A percentile compares a stretch with the other conserved stretches of the same genome.
Conservation (phyloP, 2,888 invertebrate species). For the Drosophila antonietae region DNA sequence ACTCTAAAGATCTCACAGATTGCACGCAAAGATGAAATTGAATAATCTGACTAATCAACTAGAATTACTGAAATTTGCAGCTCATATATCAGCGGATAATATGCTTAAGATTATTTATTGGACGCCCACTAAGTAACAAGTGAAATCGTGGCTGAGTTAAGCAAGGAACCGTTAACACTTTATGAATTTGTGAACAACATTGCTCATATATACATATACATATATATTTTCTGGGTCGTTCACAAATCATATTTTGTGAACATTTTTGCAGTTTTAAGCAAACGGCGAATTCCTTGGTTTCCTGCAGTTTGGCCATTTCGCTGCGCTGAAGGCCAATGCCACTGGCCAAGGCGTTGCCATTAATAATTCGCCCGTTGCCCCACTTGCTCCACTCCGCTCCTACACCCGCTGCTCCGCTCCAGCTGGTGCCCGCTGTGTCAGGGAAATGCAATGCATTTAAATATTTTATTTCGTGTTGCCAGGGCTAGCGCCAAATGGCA, state of each 20-base stretch:
- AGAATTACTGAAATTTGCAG: background rate
- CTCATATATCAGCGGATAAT: background rate
- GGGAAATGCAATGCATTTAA: slow-evolving; percentile 61
- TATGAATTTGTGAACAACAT: background rate
- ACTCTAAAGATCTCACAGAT: background rate
- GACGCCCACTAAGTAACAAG: background rate
- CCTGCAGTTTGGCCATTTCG: slow-evolving; percentile 34
- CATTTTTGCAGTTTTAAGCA: slow-evolving; percentile 17
- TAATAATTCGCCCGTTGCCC: slow-evolving; percentile 40
- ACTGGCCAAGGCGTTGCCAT: slow-evolving; percentile 50
- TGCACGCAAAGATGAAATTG: background rate
- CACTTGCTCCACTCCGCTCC: background rate
- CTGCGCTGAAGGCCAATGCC: slow-evolving; percentile 61
- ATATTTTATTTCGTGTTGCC: slow-evolving; percentile 50
- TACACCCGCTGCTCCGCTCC: background rate
- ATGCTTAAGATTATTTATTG: background rate
- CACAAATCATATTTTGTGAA: slow-evolving; percentile 12
- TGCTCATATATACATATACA: background rate
- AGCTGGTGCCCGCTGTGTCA: slow-evolving; percentile 18
- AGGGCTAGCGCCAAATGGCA: slow-evolving; percentile 30
- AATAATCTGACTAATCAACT: too few species aligned
- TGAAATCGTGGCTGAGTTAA: background rate
- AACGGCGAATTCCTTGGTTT: slow-evolving; percentile 23
- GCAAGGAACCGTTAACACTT: background rate
- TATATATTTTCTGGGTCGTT: slow-evolving; percentile 1